Evolutionary conservation across 2,797 vertebrate species (phyloP).

Genomic region (Delichon dasypus): DNA sequence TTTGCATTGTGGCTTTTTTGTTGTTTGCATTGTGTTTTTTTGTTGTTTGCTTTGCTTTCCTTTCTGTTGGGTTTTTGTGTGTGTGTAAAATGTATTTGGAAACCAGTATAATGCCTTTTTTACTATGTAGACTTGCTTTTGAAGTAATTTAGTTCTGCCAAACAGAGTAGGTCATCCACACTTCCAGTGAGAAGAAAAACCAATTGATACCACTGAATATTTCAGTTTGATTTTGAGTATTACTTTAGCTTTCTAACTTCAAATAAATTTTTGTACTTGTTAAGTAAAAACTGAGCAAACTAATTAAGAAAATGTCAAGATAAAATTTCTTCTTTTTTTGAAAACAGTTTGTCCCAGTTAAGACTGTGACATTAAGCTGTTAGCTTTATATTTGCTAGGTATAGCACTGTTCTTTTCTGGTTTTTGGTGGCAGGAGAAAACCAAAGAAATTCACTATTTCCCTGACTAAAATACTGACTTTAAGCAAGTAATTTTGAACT

Average conservation of each 20-base stretch:
- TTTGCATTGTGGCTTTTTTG: accelerated
- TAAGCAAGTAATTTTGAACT: neutral
- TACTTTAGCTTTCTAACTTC: neutral
- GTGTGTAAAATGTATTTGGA: neutral
- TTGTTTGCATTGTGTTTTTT: accelerated
- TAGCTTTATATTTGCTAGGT: neutral
- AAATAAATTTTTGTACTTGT: neutral
- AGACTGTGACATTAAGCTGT: neutral
- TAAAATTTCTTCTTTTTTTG: neutral
- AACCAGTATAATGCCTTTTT: neutral
- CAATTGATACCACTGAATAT: neutral
- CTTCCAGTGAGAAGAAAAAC: neutral
- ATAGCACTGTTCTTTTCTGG: neutral
- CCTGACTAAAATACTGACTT: neutral
- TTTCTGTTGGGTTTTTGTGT: neutral
- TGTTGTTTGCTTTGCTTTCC: neutral
- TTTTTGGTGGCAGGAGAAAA: neutral
- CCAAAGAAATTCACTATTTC: neutral
- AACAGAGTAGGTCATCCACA: neutral
- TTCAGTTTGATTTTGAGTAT: neutral
- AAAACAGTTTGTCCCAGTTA: neutral
- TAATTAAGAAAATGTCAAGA: neutral
- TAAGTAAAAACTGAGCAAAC: neutral
- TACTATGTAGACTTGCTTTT: neutral
- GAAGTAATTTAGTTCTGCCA: neutral